Percentiles rank a stretch among this genome's conserved stretches.
These are phyloP conservation scores for Polyploca ridens DNA, from an alignment of 2,888 invertebrate species.

Conservation along the genomic window DNA sequence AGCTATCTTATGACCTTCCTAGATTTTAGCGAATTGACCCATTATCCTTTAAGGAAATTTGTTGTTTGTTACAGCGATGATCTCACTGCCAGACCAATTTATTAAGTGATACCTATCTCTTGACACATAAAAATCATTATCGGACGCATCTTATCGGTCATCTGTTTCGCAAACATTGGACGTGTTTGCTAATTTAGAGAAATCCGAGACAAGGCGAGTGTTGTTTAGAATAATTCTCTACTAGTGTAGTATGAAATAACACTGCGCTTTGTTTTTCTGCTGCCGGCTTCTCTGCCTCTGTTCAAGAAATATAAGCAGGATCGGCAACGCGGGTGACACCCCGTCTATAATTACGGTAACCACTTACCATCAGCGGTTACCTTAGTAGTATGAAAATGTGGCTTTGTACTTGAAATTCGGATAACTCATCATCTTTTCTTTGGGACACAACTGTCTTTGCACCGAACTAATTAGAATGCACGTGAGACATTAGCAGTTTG, in stretches of 20 bases:
- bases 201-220: too few relatives aligned
- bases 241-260: too few relatives aligned
- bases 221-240: slow-evolving; percentile 5
- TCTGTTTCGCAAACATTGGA: slow-evolving; percentile 12
- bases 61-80: background rate
- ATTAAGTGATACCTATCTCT: background rate
- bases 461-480: background rate
- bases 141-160: slow-evolving; percentile 16
- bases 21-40: background rate
- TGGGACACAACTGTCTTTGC: too few relatives aligned
- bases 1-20: background rate
- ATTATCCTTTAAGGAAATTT: background rate
- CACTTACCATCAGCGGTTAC: too few relatives aligned
- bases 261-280: too few relatives aligned
- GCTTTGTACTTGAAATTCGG: too few relatives aligned
- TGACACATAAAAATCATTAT: slow-evolving; percentile 6
- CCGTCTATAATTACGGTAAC: too few relatives aligned
- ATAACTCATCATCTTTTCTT: background rate
- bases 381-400: too few relatives aligned
- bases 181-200: slow-evolving; percentile 7
- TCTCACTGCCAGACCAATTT: background rate
- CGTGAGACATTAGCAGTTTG: too few relatives aligned
- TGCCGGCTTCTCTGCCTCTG: too few relatives aligned
- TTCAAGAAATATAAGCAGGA: too few relatives aligned
- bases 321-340: too few relatives aligned